Evolutionary conservation across 2,113 vertebrate species (phyloP), one percentile per base, ranked within the genome.

Genomic region (Boulengeromyrus knoepffleri): DNA sequence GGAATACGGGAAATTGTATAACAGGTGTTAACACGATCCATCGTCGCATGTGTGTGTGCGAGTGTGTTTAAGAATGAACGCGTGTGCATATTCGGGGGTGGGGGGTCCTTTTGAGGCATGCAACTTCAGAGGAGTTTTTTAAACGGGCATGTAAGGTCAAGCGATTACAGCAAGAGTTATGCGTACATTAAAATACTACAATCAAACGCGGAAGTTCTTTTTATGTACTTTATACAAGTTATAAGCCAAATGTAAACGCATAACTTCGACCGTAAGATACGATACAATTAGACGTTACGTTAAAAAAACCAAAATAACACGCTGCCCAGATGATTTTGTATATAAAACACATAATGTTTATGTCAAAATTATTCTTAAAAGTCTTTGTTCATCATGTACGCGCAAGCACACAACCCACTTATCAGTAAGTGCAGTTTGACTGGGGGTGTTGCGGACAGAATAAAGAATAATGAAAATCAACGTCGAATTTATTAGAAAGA

Each of bases 1-100:
- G 92, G n/a, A n/a, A 42, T 47, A 66, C 49, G 47, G 49, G 80
- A 47, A 53, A 39, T 17, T 52, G 88, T 84, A 86, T 87, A 96
- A 96, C 96, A 96, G 96, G 96, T 96, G 96, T 93, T 94, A 90
- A 92, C 83, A 92, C 93, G 93, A 95, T 95, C 95, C 95, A 92
- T 96, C 95, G 95, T 85, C n/a, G 39, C 62, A 15, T 58, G 58
- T 50, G 42, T 24, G 46, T 50, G 49, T 80, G 47, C 39, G 21
- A 46, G 31, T 45, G n/a, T 56, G 31, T n/a, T 88, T 17, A 17
- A 53, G 21, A 47, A 47, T 47, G 83, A 47, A 47, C 24, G 88
- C n/a, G 88, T 36, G 62, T 46, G 58, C 19, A 58, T 12, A 13
- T 74, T 45, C 19, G 27, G 56, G 58, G 42, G 42, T 19, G 36